These are phyloP conservation scores for Discoglossus pictus DNA, from an alignment of 2,797 vertebrate species.

Conservation along the genomic window DNA sequence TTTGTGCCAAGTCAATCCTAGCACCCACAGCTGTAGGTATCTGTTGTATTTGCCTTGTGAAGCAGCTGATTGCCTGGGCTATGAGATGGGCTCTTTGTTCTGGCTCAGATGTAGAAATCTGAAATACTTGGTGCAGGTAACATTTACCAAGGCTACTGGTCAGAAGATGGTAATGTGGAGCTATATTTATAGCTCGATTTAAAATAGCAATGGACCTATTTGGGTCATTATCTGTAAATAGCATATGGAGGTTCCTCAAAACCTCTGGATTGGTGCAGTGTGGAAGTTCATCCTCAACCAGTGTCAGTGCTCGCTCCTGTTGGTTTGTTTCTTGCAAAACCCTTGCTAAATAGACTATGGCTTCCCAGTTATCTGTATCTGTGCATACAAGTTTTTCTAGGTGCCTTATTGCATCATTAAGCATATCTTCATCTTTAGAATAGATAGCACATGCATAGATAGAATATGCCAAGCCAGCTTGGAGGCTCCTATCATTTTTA, in stretches of 20 bases:
- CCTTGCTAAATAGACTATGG: constrained; percentile 1
- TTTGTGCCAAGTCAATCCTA: background rate
- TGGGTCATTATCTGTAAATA: background rate
- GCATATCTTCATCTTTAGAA: background rate
- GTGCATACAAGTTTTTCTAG: background rate
- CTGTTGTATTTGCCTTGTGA: background rate
- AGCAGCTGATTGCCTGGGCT: background rate
- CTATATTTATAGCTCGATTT: background rate
- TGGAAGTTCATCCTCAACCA: background rate
- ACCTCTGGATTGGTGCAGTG: background rate
- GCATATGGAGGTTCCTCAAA: background rate
- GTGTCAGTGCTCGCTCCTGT: background rate
- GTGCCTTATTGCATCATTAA: background rate
- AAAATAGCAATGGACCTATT: background rate
- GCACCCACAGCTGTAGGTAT: background rate
- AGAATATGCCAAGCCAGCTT: background rate
- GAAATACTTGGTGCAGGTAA: background rate
- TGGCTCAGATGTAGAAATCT: too few species aligned
- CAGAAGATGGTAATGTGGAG: constrained; percentile 2
- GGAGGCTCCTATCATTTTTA: background rate
- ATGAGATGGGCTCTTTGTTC: background rate
- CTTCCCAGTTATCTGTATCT: constrained; percentile 1
- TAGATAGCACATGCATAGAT: background rate
- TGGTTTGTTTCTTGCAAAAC: background rate
- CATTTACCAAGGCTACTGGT: background rate